A percentile compares a stretch with the other conserved stretches of the same genome.
These are phyloP conservation scores for Drosophila parvula DNA, from an alignment of 1,140 invertebrate genomes.

Conservation along the genomic window DNA sequence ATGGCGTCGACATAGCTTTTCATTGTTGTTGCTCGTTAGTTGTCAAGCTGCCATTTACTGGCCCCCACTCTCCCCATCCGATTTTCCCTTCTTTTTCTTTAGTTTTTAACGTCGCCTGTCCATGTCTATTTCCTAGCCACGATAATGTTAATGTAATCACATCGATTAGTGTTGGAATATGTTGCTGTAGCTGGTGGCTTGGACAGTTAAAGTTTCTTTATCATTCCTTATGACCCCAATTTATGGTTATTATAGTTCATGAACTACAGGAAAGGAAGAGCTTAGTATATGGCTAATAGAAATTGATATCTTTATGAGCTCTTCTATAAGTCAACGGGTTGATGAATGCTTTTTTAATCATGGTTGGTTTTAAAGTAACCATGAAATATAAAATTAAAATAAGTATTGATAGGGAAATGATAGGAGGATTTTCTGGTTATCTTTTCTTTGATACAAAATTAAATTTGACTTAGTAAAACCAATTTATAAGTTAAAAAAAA, in stretches of 20 bases:
- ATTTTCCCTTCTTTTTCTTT: background rate
- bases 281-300: background rate
- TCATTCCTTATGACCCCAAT: slow-evolving; percentile 29
- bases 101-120: slow-evolving; percentile 2
- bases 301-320: background rate
- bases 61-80: background rate
- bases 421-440: background rate
- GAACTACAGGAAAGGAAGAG: slow-evolving; percentile 24
- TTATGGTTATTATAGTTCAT: slow-evolving; percentile 58
- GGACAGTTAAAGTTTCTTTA: slow-evolving; percentile 15
- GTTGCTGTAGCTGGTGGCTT: background rate
- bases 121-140: slow-evolving; percentile 19
- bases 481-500: background rate
- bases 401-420: background rate
- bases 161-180: slow-evolving; percentile 55
- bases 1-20: slow-evolving; percentile 47
- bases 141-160: slow-evolving; percentile 66
- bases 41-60: background rate
- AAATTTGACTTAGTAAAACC: background rate
- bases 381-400: rapidly evolving
- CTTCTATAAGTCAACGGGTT: background rate
- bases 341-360: background rate
- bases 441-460: background rate
- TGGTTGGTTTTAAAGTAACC: too few species aligned
- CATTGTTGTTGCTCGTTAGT: slow-evolving; percentile 36